These are phyloP conservation scores for Notodonta dromedarius DNA, from an alignment of 2,888 invertebrate genomes.

Conservation along the genomic window DNA sequence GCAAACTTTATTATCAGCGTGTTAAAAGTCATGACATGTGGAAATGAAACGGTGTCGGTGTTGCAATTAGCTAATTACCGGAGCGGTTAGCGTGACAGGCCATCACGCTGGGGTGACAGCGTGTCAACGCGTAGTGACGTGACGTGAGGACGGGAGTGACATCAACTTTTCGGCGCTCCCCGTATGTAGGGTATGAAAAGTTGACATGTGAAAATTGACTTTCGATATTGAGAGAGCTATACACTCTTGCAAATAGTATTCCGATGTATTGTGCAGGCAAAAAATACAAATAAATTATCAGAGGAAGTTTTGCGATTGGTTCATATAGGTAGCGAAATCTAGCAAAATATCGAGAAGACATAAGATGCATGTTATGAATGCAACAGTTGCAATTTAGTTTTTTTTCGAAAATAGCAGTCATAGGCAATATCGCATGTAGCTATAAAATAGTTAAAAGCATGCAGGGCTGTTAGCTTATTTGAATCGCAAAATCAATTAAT, in stretches of 20 bases:
- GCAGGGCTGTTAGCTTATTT: too few relatives aligned
- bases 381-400: too few relatives aligned
- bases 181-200: constrained; percentile 49
- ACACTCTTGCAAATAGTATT: not conserved
- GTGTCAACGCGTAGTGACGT: constrained; percentile 34
- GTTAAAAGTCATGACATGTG: constrained; percentile 15
- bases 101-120: constrained; percentile 26
- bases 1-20: constrained; percentile 4
- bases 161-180: constrained; percentile 70
- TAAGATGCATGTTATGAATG: too few relatives aligned
- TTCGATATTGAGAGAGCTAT: not conserved
- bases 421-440: too few relatives aligned
- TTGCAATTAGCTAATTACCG: constrained; percentile 74
- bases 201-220: constrained; percentile 10
- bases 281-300: not conserved
- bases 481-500: too few relatives aligned
- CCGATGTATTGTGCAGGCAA: not conserved
- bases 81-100: constrained; percentile 39
- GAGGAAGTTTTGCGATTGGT: too few relatives aligned
- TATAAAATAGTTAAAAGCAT: too few relatives aligned
- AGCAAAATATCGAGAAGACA: too few relatives aligned
- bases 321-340: too few relatives aligned
- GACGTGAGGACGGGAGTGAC: constrained; percentile 58
- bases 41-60: constrained; percentile 27
- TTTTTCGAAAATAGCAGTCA: too few relatives aligned